Evolutionary conservation across 1,140 invertebrate species (phyloP), one percentile per base, ranked within the genome.

Genomic region (Aphaenogaster rudis): DNA sequence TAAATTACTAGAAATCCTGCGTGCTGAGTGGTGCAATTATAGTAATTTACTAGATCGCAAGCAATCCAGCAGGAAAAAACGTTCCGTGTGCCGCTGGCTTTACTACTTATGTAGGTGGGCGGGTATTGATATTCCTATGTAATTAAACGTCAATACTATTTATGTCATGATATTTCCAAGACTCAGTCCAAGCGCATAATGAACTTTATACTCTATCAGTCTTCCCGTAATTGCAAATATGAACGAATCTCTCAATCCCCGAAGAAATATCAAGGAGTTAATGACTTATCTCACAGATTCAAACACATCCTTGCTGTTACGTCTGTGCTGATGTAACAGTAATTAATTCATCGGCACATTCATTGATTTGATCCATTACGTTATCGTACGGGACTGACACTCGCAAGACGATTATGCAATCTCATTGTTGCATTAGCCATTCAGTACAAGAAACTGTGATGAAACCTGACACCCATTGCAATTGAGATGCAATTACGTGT

Each of bases 291-390:
- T 13, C 0, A 17, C 33, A 33, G n/a, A 1, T 7, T 17, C 1
- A 0, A 61, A 77, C 21, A 17, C 33, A 54, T 21, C 54, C 11
- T 5, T 33, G n/a, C 59, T 61, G 21, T 52, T 17, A 21, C 59
- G 11, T 33, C 39, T 13, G 7, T 15, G 9, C 13, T 63, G 42
- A 63, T 3, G 8, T 50, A 63, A 63, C 8, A 7, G 8, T 42
- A 21, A 48, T 78, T 45, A 48, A 78, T 61, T 78, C 17, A 77
- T 78, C 21, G 6, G 6, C 3, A 54, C 17, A n/a, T 39, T 72
- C 50, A 9, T 8, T 8, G 15, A 50, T 78, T 8, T 33, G 21
- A 36, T 21, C 8, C 28, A 63, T 63, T 78, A 48, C 42, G 28
- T 61, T 61, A 28, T 7, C 36, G 0, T 39, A 13, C 5, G 57